Evolutionary conservation across 30 jellyfish, hydroid and myxozoan species (phyloP).

Genomic region (Hydractinia symbiolongicarpus): DNA sequence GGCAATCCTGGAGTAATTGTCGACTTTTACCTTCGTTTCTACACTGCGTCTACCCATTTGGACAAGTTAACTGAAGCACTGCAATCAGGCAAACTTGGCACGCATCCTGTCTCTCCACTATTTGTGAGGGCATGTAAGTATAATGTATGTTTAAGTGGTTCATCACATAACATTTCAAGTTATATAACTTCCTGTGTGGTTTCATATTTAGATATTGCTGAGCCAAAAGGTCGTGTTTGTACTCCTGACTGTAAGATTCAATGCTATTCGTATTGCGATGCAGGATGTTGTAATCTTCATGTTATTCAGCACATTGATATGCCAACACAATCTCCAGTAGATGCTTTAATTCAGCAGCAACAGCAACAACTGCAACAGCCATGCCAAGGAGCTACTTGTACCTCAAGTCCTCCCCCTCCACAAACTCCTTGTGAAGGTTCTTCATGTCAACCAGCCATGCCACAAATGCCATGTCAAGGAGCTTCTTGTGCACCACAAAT

Average conservation of each 20-base stretch:
- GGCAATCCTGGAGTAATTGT: slow-evolving; percentile 49
- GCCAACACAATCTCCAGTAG: slow-evolving; percentile 38
- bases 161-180: background rate
- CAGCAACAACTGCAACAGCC: slow-evolving; percentile 4
- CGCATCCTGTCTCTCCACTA: slow-evolving; percentile 69
- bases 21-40: slow-evolving; percentile 78
- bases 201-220: slow-evolving; percentile 64
- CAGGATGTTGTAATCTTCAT: slow-evolving; percentile 65
- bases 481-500: slow-evolving; percentile 20
- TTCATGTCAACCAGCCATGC: slow-evolving; percentile 22
- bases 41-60: slow-evolving; percentile 57
- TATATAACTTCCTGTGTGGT: background rate
- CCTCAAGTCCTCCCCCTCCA: background rate
- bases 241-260: slow-evolving; percentile 90
- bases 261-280: slow-evolving; percentile 91
- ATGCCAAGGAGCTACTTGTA: slow-evolving; percentile 34
- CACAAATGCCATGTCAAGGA: slow-evolving; percentile 36
- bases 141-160: background rate
- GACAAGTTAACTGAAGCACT: slow-evolving; percentile 47
- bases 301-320: slow-evolving; percentile 24
- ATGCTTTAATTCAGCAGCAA: slow-evolving; percentile 21
- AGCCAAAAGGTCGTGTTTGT: slow-evolving; percentile 92
- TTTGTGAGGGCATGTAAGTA: slow-evolving; percentile 86
- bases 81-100: slow-evolving; percentile 64
- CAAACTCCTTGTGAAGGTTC: slow-evolving; percentile 37